Evolutionary conservation across 30 jellyfish, hydroid and myxozoan species (phyloP).

Genomic region (Aurelia sp.): DNA sequence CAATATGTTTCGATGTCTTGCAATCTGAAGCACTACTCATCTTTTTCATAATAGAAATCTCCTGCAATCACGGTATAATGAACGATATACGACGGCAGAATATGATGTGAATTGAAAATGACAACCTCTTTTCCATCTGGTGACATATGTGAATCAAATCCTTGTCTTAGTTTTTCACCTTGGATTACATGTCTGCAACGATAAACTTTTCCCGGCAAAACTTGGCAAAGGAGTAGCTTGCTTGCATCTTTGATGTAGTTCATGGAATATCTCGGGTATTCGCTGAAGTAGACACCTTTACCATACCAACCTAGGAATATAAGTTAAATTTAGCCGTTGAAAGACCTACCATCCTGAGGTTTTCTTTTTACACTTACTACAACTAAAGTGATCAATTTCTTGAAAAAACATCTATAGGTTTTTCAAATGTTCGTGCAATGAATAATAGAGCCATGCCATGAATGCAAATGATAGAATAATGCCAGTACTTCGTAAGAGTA

Average conservation of each 20-base stretch:
- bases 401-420: no score
- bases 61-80: conserved; percentile 55
- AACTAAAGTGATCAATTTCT: no score
- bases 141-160: conserved; percentile 76
- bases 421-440: no score
- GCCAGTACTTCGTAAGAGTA: no score
- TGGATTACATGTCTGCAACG: conserved; percentile 59
- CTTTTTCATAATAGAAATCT: conserved; percentile 61
- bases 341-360: no score
- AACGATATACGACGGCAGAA: conserved; percentile 74
- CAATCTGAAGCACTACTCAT: conserved; percentile 31
- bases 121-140: conserved; percentile 83
- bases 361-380: no score
- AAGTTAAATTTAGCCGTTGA: no score
- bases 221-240: conserved; percentile 73
- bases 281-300: conserved; percentile 82
- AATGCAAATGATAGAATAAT: no score
- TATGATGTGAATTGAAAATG: conserved; percentile 71
- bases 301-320: conserved; percentile 75
- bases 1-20: not conserved
- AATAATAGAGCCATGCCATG: no score
- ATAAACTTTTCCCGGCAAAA: conserved; percentile 69
- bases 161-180: conserved; percentile 63
- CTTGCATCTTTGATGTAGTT: conserved; percentile 62
- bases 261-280: conserved; percentile 80